Percentiles rank a stretch among this genome's conserved stretches.
Evolutionary conservation across 2,888 invertebrate genomes (phyloP).

Genomic region (Stictocephala bisonia): DNA sequence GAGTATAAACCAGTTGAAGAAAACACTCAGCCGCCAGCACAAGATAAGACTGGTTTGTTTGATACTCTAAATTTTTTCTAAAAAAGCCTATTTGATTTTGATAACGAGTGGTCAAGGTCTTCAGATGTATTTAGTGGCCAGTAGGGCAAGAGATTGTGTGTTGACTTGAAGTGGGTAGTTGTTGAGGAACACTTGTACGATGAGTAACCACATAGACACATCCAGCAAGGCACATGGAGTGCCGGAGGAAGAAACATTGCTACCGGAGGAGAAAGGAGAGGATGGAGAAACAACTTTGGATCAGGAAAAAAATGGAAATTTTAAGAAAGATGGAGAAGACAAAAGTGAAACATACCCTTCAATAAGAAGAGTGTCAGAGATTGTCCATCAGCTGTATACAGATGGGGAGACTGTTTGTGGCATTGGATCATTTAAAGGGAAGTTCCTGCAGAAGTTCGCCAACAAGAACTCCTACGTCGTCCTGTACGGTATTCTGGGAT

Average conservation of each 20-base stretch:
- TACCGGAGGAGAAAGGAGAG: slow-evolving; percentile 3
- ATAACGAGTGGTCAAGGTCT: too few relatives aligned
- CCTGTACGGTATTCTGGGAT: slow-evolving; percentile 75
- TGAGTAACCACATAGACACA: too few relatives aligned
- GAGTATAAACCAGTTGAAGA: too few relatives aligned
- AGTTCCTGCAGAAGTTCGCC: slow-evolving; percentile 70
- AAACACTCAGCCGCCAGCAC: too few relatives aligned
- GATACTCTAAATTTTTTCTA: too few relatives aligned
- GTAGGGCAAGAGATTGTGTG: too few relatives aligned
- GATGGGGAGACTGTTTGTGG: slow-evolving; percentile 73
- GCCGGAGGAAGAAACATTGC: not conserved
- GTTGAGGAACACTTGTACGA: too few relatives aligned
- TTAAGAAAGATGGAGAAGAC: not conserved
- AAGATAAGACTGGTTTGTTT: too few relatives aligned
- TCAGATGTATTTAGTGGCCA: too few relatives aligned
- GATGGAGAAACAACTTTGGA: not conserved
- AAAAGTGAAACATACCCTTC: not conserved
- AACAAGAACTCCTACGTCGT: slow-evolving; percentile 68
- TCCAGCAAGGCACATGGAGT: not conserved
- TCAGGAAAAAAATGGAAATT: not conserved
- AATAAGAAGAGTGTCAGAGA: not conserved
- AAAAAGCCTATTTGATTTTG: too few relatives aligned
- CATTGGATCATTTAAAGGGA: slow-evolving; percentile 70
- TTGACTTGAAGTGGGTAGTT: too few relatives aligned
- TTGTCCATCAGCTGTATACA: not conserved